Percentiles rank a stretch among this genome's conserved stretches.
These are phyloP conservation scores for Eulithis testata DNA, from an alignment of 2,888 invertebrate species.

Conservation along the genomic window DNA sequence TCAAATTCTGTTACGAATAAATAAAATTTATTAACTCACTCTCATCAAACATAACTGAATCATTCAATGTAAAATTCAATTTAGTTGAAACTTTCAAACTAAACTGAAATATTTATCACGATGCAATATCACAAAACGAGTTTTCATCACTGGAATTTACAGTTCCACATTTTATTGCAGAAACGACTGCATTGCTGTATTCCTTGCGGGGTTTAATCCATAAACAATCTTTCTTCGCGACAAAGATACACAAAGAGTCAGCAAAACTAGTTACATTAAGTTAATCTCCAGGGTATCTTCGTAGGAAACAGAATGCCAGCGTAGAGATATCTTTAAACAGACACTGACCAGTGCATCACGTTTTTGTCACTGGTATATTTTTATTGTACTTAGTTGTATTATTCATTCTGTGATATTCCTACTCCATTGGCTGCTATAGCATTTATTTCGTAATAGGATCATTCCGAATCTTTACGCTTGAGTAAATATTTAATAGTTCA, in stretches of 20 bases:
- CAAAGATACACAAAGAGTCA: slow-evolving; percentile 34
- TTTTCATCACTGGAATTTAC: slow-evolving; percentile 25
- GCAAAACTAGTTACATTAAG: slow-evolving; percentile 36
- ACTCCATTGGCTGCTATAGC: no score
- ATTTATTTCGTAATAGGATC: no score
- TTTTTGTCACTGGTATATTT: neutral
- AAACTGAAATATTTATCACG: slow-evolving; percentile 14
- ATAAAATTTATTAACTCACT: slow-evolving; percentile 6
- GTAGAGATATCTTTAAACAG: neutral
- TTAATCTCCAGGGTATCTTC: slow-evolving; percentile 14
- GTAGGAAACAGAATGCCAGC: slow-evolving; percentile 6
- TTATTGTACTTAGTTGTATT: no score
- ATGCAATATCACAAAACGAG: slow-evolving; percentile 18
- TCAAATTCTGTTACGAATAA: neutral
- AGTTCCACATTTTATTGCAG: slow-evolving; percentile 27
- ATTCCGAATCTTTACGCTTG: neutral
- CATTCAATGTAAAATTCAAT: slow-evolving; percentile 16
- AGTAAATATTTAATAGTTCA: neutral
- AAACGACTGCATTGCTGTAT: slow-evolving; percentile 34
- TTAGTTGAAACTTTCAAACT: slow-evolving; percentile 5
- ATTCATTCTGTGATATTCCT: no score
- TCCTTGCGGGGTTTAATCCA: slow-evolving; percentile 29
- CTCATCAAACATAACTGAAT: neutral
- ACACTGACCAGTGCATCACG: slow-evolving; percentile 1
- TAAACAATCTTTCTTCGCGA: slow-evolving; percentile 38